Conservation (phyloP, 2,113 vertebrate genomes). For the Podarcis muralis region DNA sequence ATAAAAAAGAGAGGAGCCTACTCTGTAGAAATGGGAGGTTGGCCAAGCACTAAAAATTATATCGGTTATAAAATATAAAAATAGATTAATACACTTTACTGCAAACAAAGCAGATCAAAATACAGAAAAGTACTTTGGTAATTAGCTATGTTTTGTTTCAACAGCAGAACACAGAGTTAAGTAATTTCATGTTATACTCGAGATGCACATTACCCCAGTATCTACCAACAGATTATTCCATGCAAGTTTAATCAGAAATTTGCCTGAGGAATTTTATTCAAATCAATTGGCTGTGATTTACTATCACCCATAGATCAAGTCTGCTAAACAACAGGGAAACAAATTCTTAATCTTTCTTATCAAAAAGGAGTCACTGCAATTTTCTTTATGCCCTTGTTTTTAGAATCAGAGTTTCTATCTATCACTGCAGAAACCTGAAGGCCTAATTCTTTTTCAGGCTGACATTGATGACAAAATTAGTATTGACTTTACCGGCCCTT, state of each 20-base stretch:
- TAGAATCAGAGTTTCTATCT: slow-evolving; percentile 19
- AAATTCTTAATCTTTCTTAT: slow-evolving; percentile 59
- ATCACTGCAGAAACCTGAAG: background rate
- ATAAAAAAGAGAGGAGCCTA: slow-evolving; percentile 39
- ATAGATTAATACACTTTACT: slow-evolving; percentile 50
- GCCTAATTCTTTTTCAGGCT: background rate
- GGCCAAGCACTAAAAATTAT: slow-evolving; percentile 44
- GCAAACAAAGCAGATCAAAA: slow-evolving; percentile 22
- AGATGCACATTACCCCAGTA: slow-evolving; percentile 28
- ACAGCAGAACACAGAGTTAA: background rate
- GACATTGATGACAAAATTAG: slow-evolving; percentile 54
- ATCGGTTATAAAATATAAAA: slow-evolving; percentile 58
- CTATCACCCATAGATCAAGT: slow-evolving; percentile 50
- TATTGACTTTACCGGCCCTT: slow-evolving; percentile 52
- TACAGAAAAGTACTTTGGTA: slow-evolving; percentile 33
- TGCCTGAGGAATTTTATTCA: slow-evolving; percentile 24
- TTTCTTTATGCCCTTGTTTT: slow-evolving; percentile 52
- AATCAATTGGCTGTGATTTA: slow-evolving; percentile 31
- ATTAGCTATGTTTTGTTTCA: slow-evolving; percentile 26
- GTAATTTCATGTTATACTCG: slow-evolving; percentile 25
- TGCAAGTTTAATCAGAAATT: slow-evolving; percentile 53
- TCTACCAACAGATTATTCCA: slow-evolving; percentile 29
- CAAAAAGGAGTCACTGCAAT: slow-evolving; percentile 53
- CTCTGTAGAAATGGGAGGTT: slow-evolving; percentile 56
- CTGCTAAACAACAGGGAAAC: slow-evolving; percentile 53